A percentile compares a stretch with the other conserved stretches of the same genome.
phyloP scores from a whole-genome alignment of 1,140 invertebrate genomes.

The Lordiphosa clarofinis region DNA sequence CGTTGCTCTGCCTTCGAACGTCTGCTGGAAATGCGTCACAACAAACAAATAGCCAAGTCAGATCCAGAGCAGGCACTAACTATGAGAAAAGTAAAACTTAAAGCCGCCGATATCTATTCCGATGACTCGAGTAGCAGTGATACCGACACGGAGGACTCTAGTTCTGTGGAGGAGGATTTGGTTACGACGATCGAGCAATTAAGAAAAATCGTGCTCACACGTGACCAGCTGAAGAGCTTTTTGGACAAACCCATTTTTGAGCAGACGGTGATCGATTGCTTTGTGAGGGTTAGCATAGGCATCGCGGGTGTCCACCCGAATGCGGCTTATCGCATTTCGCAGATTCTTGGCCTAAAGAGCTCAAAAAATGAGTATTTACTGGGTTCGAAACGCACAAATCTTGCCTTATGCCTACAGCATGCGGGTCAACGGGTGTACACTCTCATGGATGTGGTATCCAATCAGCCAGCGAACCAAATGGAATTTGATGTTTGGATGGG shows the following conservation, averaged over 20 bases:
- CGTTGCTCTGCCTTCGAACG: conserved; percentile 19
- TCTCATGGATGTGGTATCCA: conserved; percentile 33
- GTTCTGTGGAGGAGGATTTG: no score
- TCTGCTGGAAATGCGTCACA: conserved; percentile 2
- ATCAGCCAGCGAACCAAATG: conserved; percentile 3
- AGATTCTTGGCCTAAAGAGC: conserved; percentile 9
- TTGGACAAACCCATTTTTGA: conserved; percentile 42
- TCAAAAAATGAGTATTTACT: conserved; percentile 9
- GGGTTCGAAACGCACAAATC: conserved; percentile 13
- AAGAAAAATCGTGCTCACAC: conserved; percentile 20
- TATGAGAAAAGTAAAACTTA: conserved; percentile 5
- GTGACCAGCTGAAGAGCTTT: conserved; percentile 25
- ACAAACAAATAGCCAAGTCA: conserved; percentile 8
- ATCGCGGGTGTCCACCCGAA: not conserved
- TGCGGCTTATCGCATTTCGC: conserved; percentile 12
- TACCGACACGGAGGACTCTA: not conserved
- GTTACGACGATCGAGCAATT: conserved; percentile 16
- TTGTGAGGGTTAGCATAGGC: conserved; percentile 26
- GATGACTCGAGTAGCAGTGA: conserved; percentile 24
- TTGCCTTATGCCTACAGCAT: conserved; percentile 10
- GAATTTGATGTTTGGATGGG: conserved; percentile 31
- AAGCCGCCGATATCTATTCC: conserved; percentile 23
- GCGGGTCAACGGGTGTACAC: not conserved
- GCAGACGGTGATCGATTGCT: conserved; percentile 28
- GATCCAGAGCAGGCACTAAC: not conserved